These are phyloP conservation scores for Agrilus planipennis DNA, from an alignment of 1,140 invertebrate species.

Conservation along the genomic window DNA sequence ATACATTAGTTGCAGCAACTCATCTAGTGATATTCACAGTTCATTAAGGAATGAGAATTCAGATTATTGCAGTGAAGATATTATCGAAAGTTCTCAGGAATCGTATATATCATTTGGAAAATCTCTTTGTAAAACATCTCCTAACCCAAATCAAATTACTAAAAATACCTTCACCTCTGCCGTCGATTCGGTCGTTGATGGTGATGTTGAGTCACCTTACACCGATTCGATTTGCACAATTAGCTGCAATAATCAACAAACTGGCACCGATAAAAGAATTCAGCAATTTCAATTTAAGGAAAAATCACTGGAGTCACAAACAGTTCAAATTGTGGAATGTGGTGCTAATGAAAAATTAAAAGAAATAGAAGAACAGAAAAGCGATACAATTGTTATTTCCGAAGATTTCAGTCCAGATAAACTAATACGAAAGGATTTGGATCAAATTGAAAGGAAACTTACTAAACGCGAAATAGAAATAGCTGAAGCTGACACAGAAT, in stretches of 20 bases:
- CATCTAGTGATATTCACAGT: too few relatives aligned
- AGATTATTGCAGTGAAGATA: conserved; percentile 6
- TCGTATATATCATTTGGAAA: background rate
- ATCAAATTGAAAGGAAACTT: too few relatives aligned
- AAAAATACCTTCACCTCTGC: background rate
- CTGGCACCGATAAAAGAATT: background rate
- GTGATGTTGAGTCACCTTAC: background rate
- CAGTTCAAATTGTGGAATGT: background rate
- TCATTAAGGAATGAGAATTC: background rate
- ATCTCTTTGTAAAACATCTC: conserved; percentile 1
- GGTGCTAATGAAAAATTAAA: conserved; percentile 8
- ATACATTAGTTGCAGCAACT: conserved; percentile 15
- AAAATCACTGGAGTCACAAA: conserved; percentile 27
- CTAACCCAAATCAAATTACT: background rate
- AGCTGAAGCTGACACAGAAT: too few relatives aligned
- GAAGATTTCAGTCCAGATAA: conserved; percentile 35
- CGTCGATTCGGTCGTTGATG: too few relatives aligned
- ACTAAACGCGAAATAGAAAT: too few relatives aligned
- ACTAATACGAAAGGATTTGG: conserved; percentile 33
- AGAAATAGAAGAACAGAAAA: conserved; percentile 29
- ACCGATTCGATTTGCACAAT: background rate
- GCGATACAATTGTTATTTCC: conserved; percentile 32
- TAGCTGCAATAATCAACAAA: background rate
- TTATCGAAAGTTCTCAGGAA: conserved; percentile 9
- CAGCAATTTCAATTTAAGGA: background rate